A percentile compares a stretch with the other conserved stretches of the same genome.
Conservation (phyloP, 2,797 vertebrate genomes). For the Labeo calbasu region DNA sequence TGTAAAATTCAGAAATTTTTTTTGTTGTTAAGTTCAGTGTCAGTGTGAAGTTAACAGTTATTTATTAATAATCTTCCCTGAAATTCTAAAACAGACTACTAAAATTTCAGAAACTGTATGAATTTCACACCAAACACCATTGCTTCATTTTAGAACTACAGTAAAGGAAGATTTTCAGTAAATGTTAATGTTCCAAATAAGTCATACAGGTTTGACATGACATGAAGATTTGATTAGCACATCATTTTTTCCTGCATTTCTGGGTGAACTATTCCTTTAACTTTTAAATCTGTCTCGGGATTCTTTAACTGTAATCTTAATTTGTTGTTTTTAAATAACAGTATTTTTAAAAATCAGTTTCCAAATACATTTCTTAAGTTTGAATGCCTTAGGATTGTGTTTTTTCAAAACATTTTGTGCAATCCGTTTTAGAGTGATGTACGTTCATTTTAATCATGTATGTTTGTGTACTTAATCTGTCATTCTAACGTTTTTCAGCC, state of each 20-base stretch:
- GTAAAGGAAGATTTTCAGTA: not conserved
- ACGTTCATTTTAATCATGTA: not conserved
- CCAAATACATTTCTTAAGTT: slow-evolving; percentile 23
- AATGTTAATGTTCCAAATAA: not conserved
- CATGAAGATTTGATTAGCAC: not conserved
- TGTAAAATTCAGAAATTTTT: not conserved
- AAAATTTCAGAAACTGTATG: not conserved
- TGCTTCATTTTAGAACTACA: not conserved
- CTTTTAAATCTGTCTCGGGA: not conserved
- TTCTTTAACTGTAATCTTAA: not conserved
- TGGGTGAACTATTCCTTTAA: not conserved
- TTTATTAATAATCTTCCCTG: not conserved
- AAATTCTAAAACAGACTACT: not conserved
- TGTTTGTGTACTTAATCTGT: not conserved
- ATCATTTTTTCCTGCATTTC: not conserved
- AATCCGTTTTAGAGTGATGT: not conserved
- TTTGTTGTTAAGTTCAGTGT: not conserved
- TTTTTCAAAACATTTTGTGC: slow-evolving; percentile 9
- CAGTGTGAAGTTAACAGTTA: not conserved
- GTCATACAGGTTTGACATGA: not conserved
- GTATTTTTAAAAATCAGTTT: slow-evolving; percentile 22
- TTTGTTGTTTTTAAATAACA: not conserved
- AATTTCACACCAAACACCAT: not conserved
- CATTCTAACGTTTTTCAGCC: not conserved
- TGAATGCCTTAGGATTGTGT: slow-evolving; percentile 23